Percentiles rank a stretch among this genome's conserved stretches.
These are phyloP conservation scores for Diuraphis noxia DNA, from an alignment of 1,140 invertebrate species.

Conservation along the genomic window DNA sequence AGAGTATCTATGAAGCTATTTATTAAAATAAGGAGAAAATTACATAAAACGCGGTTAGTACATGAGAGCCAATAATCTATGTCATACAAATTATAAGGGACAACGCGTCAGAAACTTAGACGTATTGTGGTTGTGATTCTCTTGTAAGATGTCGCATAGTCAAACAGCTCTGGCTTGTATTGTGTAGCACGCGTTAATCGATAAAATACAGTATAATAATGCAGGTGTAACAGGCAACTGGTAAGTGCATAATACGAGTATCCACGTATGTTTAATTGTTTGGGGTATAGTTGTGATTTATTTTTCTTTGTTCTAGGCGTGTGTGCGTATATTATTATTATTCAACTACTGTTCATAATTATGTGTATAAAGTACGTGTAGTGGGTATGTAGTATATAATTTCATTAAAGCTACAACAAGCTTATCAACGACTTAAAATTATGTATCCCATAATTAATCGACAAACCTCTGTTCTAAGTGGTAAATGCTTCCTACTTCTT, in stretches of 20 bases:
- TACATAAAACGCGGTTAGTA: neutral
- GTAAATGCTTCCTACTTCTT: neutral
- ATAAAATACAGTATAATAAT: neutral
- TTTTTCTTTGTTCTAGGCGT: neutral
- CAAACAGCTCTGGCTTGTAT: neutral
- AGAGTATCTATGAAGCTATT: neutral
- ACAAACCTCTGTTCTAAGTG: neutral
- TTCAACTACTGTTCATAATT: neutral
- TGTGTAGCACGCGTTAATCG: neutral
- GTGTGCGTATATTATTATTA: neutral
- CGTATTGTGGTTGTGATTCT: neutral
- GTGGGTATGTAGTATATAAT: neutral
- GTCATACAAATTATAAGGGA: neutral
- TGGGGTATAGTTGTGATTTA: neutral
- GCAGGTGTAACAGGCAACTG: neutral
- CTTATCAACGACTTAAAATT: neutral
- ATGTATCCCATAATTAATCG: neutral
- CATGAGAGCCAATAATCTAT: neutral
- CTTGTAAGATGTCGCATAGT: neutral
- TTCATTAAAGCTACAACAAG: neutral
- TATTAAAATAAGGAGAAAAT: neutral
- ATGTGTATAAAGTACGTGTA: neutral
- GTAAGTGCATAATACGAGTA: neutral
- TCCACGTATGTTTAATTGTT: neutral
- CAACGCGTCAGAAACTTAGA: neutral